A percentile compares a stretch with the other conserved stretches of the same genome.
Evolutionary conservation across 2,797 vertebrate genomes (phyloP).

Genomic region (Enteromius viviparus): DNA sequence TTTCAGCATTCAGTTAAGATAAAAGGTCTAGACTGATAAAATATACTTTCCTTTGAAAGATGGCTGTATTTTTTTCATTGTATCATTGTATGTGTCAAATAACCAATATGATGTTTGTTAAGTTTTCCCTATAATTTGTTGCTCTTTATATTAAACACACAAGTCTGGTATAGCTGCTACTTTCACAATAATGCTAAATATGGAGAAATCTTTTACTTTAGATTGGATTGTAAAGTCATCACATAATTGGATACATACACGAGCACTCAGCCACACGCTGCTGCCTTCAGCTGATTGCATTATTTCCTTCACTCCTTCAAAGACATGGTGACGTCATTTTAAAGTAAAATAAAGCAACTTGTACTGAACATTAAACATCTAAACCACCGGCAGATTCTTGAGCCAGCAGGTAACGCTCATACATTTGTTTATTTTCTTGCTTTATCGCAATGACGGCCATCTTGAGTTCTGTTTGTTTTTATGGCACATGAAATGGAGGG

Average conservation of each 20-base stretch:
- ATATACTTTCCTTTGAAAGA: neutral
- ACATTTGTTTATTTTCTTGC: slow-evolving; percentile 74
- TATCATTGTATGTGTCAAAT: neutral
- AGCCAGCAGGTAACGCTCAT: slow-evolving; percentile 52
- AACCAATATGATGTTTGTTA: too few species aligned
- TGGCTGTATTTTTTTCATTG: neutral
- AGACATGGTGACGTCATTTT: slow-evolving; percentile 20
- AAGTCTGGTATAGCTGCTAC: neutral
- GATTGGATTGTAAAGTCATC: slow-evolving; percentile 19
- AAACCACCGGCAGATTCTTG: slow-evolving; percentile 39
- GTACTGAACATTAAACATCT: slow-evolving; percentile 26
- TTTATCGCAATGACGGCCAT: slow-evolving; percentile 58
- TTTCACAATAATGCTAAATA: neutral
- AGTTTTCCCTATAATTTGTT: neutral
- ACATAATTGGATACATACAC: slow-evolving; percentile 26
- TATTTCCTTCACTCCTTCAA: slow-evolving; percentile 32
- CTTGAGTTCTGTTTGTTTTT: slow-evolving; percentile 74
- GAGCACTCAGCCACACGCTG: neutral
- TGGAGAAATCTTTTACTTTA: neutral
- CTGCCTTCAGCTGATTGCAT: neutral
- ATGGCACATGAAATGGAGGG: slow-evolving; percentile 62
- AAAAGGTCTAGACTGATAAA: neutral
- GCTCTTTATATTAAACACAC: neutral
- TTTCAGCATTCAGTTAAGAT: neutral
- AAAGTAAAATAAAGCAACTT: slow-evolving; percentile 47